These are phyloP conservation scores for Barnardius zonarius DNA, from an alignment of 2,113 vertebrate species.

Conservation along the genomic window DNA sequence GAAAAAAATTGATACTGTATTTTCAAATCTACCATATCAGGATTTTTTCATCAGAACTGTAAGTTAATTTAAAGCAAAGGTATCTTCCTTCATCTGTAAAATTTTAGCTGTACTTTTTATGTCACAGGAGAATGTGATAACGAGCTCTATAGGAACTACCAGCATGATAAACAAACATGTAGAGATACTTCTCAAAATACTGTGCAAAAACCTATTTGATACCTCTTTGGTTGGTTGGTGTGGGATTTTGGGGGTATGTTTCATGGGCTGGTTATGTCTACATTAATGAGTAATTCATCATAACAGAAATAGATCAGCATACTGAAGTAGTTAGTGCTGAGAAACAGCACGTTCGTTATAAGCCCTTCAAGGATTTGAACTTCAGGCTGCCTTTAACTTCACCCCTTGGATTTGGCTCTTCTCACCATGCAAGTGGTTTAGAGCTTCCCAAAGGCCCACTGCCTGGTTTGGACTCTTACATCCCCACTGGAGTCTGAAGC, in stretches of 20 bases:
- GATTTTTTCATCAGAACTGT: not conserved
- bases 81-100: not conserved
- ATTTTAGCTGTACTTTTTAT: not conserved
- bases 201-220: not conserved
- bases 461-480: not conserved
- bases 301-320: not conserved
- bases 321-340: not conserved
- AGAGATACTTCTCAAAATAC: not conserved
- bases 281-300: not conserved
- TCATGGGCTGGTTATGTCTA: not conserved
- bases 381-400: conserved; percentile 1
- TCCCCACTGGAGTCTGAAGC: not conserved
- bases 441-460: not conserved
- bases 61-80: not conserved
- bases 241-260: not conserved
- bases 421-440: not conserved
- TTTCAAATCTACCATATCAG: not conserved
- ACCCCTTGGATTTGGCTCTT: not conserved
- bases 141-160: not conserved
- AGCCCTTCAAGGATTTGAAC: not conserved
- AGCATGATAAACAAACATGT: not conserved
- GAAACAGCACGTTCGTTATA: not conserved
- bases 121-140: not conserved
- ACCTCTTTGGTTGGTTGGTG: not conserved
- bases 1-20: not conserved